Percentiles rank a stretch among this genome's conserved stretches.
Conservation (phyloP, 2,113 vertebrate genomes). For the Azemiops feae region DNA sequence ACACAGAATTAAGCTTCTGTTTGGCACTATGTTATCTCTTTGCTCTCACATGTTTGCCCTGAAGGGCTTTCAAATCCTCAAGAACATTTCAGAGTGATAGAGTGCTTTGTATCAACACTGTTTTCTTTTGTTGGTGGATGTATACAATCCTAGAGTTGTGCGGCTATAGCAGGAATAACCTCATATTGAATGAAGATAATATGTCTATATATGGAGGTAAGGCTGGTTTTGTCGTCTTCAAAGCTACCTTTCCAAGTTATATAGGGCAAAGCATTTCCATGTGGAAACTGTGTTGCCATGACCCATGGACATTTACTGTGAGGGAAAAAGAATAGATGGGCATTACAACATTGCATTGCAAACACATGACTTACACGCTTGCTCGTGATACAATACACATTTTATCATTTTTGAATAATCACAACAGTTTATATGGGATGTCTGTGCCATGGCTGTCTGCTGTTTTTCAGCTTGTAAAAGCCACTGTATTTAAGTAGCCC, state of each 20-base stretch:
- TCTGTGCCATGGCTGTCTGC: neutral
- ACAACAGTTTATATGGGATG: neutral
- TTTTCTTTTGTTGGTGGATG: neutral
- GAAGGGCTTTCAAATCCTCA: neutral
- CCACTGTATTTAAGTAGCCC: neutral
- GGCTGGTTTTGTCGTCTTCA: neutral
- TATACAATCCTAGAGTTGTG: neutral
- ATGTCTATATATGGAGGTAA: too few relatives aligned
- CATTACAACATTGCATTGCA: neutral
- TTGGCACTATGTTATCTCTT: neutral
- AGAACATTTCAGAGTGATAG: neutral
- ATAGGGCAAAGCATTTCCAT: neutral
- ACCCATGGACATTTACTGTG: neutral
- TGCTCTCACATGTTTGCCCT: neutral
- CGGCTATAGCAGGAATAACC: neutral
- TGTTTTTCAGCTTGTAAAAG: neutral
- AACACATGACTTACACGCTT: neutral
- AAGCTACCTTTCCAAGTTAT: neutral
- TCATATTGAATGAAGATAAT: neutral
- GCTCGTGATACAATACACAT: neutral
- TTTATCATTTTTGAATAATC: neutral
- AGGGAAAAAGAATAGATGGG: neutral
- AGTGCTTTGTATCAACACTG: neutral
- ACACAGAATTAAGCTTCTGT: neutral
- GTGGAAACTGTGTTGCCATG: neutral